Conservation (phyloP, 2,797 vertebrate genomes). For the Acanthurus lineatus region DNA sequence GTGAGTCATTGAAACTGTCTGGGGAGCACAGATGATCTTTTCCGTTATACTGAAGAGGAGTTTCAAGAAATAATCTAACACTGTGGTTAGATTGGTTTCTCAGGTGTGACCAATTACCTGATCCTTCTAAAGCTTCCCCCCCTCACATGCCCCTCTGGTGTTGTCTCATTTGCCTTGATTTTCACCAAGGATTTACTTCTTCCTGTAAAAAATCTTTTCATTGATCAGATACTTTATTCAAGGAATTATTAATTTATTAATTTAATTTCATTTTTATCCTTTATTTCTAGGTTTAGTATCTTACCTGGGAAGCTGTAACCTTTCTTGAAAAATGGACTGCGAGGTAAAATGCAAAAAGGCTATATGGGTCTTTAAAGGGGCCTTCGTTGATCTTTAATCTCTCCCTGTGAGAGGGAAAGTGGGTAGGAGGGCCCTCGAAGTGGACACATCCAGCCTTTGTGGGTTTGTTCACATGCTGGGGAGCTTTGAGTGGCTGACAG, state of each 20-base stretch:
- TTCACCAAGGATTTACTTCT: conserved; percentile 8
- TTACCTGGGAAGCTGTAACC: conserved; percentile 27
- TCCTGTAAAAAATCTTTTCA: conserved; percentile 2
- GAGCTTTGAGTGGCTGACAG: conserved; percentile 85
- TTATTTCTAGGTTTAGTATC: conserved; percentile 12
- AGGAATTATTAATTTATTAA: no score
- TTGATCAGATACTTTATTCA: neutral
- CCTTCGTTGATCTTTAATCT: conserved; percentile 68
- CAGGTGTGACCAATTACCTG: conserved; percentile 87
- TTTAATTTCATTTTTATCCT: neutral
- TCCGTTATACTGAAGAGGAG: conserved; percentile 58
- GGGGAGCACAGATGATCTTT: conserved; percentile 68
- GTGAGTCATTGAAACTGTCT: conserved; percentile 73
- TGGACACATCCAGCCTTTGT: conserved; percentile 73
- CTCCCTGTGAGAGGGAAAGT: conserved; percentile 52
- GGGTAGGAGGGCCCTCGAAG: conserved; percentile 56
- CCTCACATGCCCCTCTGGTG: conserved; percentile 61
- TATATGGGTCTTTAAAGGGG: conserved; percentile 48
- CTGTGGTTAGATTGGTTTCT: conserved; percentile 78
- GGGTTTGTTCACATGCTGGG: conserved; percentile 80
- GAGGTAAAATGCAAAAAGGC: conserved; percentile 36
- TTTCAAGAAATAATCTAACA: conserved; percentile 61
- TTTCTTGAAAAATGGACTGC: conserved; percentile 27
- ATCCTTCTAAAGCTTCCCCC: conserved; percentile 44
- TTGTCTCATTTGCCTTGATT: conserved; percentile 36